These are phyloP conservation scores for Podarcis muralis DNA, from an alignment of 2,113 vertebrate species.

Conservation along the genomic window DNA sequence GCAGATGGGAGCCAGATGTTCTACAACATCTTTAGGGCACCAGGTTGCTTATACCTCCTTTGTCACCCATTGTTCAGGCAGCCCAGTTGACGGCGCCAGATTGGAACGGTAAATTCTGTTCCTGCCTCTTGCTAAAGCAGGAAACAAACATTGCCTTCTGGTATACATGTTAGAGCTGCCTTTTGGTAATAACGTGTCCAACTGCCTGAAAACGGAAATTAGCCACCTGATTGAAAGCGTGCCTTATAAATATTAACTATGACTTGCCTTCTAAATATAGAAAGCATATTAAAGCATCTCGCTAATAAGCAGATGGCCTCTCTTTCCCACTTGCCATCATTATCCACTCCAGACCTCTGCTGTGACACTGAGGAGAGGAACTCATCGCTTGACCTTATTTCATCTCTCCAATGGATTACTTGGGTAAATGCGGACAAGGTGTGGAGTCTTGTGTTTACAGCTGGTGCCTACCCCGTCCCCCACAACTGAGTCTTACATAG, in stretches of 20 bases:
- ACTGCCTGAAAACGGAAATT: slow-evolving; percentile 51
- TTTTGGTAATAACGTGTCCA: slow-evolving; percentile 42
- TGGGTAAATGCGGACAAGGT: slow-evolving; percentile 27
- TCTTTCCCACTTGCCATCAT: not conserved
- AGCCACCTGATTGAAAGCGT: slow-evolving; percentile 51
- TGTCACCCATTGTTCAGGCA: not conserved
- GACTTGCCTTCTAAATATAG: slow-evolving; percentile 43
- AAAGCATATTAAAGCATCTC: slow-evolving; percentile 26
- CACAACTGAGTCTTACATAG: rapidly evolving
- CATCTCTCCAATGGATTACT: not conserved
- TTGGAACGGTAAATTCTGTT: not conserved
- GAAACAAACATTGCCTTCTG: slow-evolving; percentile 45
- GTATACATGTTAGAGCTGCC: not conserved
- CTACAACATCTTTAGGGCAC: no score
- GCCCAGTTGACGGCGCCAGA: slow-evolving; percentile 25
- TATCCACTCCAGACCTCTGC: not conserved
- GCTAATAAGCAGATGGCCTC: slow-evolving; percentile 42
- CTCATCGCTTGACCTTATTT: slow-evolving; percentile 31
- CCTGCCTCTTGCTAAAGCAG: slow-evolving; percentile 13
- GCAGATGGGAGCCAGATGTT: no score
- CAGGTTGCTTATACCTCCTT: not conserved
- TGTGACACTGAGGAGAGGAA: slow-evolving; percentile 14
- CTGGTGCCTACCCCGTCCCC: not conserved
- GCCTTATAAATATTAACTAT: slow-evolving; percentile 56
- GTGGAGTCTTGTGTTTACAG: not conserved